These are phyloP conservation scores for Acomys russatus DNA, from an alignment of 2,797 vertebrate species.

Conservation along the genomic window DNA sequence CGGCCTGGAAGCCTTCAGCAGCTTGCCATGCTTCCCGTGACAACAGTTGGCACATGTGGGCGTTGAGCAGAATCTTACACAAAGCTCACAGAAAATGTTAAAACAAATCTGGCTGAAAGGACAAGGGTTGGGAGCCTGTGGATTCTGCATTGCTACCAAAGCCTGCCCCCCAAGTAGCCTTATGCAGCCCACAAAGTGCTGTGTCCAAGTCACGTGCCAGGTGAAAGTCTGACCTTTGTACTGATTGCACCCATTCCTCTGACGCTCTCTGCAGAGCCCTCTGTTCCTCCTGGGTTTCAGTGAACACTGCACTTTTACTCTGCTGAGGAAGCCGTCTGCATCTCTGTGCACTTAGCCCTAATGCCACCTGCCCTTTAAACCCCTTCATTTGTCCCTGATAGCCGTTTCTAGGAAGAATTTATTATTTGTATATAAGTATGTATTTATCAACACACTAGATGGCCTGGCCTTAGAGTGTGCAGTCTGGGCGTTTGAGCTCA, in stretches of 20 bases:
- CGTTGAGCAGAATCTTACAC: not conserved
- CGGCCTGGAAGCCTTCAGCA: not conserved
- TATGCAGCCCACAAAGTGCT: not conserved
- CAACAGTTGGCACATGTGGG: slow-evolving; percentile 16
- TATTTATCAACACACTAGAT: not conserved
- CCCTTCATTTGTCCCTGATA: not conserved
- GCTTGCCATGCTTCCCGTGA: slow-evolving; percentile 15
- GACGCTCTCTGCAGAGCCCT: not conserved
- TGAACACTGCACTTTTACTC: not conserved
- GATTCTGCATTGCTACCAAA: not conserved
- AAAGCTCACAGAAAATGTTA: slow-evolving; percentile 70
- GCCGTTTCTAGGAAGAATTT: not conserved
- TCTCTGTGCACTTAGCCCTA: not conserved
- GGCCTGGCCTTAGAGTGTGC: slow-evolving; percentile 8
- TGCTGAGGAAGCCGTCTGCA: not conserved
- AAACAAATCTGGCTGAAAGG: slow-evolving; percentile 53
- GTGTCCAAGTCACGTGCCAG: not conserved
- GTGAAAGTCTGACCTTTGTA: not conserved
- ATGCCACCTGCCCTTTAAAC: not conserved
- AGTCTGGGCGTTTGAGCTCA: not conserved
- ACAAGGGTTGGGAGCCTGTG: not conserved
- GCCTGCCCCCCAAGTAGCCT: not conserved
- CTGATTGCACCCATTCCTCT: not conserved
- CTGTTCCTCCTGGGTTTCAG: not conserved
- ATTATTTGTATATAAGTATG: not conserved